phyloP scores from a whole-genome alignment of 2,888 invertebrate genomes.

The Danaus chrysippus region DNA sequence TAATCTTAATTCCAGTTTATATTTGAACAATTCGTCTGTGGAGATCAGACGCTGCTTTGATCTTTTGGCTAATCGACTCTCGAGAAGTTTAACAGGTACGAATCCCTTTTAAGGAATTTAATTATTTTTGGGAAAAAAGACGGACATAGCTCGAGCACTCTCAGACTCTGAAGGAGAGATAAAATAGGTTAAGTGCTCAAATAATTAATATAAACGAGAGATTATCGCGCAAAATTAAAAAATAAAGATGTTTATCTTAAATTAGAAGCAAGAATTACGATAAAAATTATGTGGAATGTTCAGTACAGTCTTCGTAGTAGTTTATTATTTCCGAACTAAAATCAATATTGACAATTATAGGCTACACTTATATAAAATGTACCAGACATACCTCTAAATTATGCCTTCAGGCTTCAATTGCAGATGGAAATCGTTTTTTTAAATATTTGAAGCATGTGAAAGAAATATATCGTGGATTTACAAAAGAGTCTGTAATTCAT shows the following conservation, averaged over 20 bases:
- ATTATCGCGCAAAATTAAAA: background rate
- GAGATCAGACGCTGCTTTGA: slow-evolving; percentile 26
- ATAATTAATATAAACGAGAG: slow-evolving; percentile 3
- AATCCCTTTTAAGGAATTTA: slow-evolving; percentile 23
- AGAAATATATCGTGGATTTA: too few species aligned
- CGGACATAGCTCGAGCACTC: slow-evolving; percentile 1
- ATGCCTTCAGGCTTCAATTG: slow-evolving; percentile 1
- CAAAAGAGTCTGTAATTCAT: too few species aligned
- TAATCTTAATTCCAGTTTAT: slow-evolving; percentile 26
- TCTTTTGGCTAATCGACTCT: slow-evolving; percentile 27
- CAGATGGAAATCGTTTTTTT: background rate
- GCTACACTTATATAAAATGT: background rate
- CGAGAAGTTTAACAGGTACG: slow-evolving; percentile 27
- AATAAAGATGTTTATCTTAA: too few species aligned
- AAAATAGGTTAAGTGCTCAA: slow-evolving; percentile 5
- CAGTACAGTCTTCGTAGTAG: background rate
- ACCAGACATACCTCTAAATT: background rate
- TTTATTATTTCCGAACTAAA: background rate
- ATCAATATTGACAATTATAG: background rate
- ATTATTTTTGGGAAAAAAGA: slow-evolving; percentile 23
- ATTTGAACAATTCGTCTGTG: slow-evolving; percentile 27
- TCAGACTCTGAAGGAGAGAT: slow-evolving; percentile 3
- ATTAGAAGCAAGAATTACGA: too few species aligned
- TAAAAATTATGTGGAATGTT: too few species aligned
- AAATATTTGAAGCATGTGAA: too few species aligned